Conservation (phyloP, 64 coral and sea anemone genomes). For the Catalaphyllia jardinei region DNA sequence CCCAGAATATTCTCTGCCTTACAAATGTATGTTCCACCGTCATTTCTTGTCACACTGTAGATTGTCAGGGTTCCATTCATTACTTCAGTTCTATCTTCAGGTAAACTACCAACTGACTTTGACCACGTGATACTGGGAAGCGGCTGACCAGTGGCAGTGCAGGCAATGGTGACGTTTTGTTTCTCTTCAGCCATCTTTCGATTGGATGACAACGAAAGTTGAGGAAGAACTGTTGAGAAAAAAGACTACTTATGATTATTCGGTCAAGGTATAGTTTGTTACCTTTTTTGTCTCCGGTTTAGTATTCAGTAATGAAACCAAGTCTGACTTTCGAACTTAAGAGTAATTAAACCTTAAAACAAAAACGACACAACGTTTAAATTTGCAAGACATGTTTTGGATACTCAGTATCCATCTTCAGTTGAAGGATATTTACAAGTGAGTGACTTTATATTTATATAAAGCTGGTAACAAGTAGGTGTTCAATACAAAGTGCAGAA, state of each 20-base stretch:
- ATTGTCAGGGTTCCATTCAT: background rate
- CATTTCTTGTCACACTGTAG: background rate
- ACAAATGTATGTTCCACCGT: background rate
- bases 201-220: background rate
- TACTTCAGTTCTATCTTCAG: background rate
- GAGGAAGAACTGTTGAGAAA: background rate
- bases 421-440: too few species aligned
- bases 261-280: too few species aligned
- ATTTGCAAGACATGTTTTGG: too few species aligned
- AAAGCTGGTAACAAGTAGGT: too few species aligned
- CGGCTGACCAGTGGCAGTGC: slow-evolving; percentile 18
- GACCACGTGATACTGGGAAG: background rate
- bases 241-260: background rate
- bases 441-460: too few species aligned
- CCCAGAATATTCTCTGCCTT: background rate
- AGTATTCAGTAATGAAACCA: too few species aligned
- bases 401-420: too few species aligned
- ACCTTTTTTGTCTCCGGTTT: too few species aligned
- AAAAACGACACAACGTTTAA: too few species aligned
- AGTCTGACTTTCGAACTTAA: too few species aligned
- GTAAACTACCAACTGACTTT: background rate
- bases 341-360: too few species aligned
- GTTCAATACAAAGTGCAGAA: too few species aligned
- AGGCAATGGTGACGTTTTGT: background rate
- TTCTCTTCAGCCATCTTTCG: background rate